Base-by-base conservation (phyloP, 1,140 invertebrate species). In the Rhizoglyphus robini region DNA sequence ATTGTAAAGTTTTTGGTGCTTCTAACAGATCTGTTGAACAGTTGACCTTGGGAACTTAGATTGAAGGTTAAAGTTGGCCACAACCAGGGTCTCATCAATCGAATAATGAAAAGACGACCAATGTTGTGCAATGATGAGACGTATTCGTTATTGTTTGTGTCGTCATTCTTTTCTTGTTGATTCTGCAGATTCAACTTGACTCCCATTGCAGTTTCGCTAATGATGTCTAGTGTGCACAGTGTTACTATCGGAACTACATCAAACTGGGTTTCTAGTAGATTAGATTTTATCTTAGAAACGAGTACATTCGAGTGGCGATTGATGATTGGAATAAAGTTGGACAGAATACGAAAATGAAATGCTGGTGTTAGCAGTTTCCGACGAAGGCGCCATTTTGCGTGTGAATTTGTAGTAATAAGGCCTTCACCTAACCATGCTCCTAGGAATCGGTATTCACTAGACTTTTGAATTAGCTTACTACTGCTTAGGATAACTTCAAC, bases 311-410 rank as follows among this genome's bases (percentile, higher is more conserved):
- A 79, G 69, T 92, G 87, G 67, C 86, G 83, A 69, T 86, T 84
- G 74, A 95, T 90, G 0, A 91, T 81, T 25, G 83, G 82, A 8
- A 90, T 71, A 72, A 93, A 94, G 68, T 88, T 83, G 68, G 93
- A 84, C 47, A 95, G 77, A 54, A 95, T 90, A 65, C 84, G 83
- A 71, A 91, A 90, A 76, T 93, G 90, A 74, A 95, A 94, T 0
- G 89, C 84, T 27, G 90, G 90, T 1, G 90, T 94, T 8, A 95
- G 85, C 72, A 95, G 81, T 77, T 92, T 90, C 61, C 90, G 79
- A 18, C 88, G 77, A 0, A 74, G 71, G 49, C 82, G 82, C 89
- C 90, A 96, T 76, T 88, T 88, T 13, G 76, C 74, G 41, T 87
- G 88, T 58, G 78, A 78, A 70, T 80, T 81, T 25, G 89, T 90